Evolutionary conservation across 2,797 vertebrate genomes (phyloP), one percentile per base, ranked within the genome.

Genomic region (Eulemur albifrons): DNA sequence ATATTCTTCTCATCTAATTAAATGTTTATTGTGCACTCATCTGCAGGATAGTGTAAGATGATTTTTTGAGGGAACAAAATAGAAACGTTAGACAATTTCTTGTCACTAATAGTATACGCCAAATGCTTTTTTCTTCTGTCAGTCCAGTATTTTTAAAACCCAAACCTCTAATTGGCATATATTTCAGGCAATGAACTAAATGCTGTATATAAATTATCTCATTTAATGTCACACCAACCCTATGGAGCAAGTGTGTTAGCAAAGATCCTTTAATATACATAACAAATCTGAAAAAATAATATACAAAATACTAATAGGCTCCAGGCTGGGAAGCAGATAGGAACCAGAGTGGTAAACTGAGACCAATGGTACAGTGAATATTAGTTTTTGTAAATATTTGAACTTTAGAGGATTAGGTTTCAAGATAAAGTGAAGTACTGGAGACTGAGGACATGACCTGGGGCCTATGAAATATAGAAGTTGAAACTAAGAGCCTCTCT

Each of bases 71-170:
- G 27, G 27, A 80, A 57, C 40, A 89, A 48, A 81, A 65, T 48
- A 97, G 52, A 95, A 92, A 85, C 5, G 23, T 84, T 57, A 82
- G 82, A 43, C 52, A 76, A 84, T n/a, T 94, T 92, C 40, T 81
- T 94, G 65, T 73, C 65, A 75, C 54, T 86, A n/a, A 73, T 13
- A 91, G 32, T 12, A 48, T 7, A 81, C 23, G 20, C 10, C 65
- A 91, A 90, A 90, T 80, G 43, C 9, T 40, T 40, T 80, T 61
- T 83, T 61, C 67, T 79, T 89, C 57, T 77, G 81, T 85, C 45
- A 70, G 52, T 57, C 13, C 7, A 76, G 30, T 61, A 59, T 59
- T 96, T 95, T 96, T 52, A 90, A 84, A 89, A 38, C 13, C 35
- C 75, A 52, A 14, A 17, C n/a, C 57, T 57, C 52, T 61, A 77